phyloP scores from a whole-genome alignment of 2,113 vertebrate genomes.

The Ciconia stormi region DNA sequence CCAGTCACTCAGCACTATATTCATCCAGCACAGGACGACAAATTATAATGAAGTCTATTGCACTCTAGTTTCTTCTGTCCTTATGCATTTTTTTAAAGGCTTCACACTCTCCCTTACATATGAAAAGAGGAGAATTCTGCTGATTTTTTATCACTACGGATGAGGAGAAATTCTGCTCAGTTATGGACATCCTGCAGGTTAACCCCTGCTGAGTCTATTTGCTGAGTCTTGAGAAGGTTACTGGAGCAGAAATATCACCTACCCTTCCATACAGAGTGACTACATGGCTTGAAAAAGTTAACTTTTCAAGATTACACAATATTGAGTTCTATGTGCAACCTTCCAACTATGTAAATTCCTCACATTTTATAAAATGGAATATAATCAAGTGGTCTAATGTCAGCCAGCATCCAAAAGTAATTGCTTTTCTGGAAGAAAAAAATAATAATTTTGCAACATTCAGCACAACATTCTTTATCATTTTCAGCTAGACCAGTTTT shows the following conservation, averaged over 20 bases:
- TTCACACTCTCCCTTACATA: constrained; percentile 1
- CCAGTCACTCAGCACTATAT: constrained; percentile 29
- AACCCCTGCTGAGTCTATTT: constrained; percentile 5
- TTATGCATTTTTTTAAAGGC: constrained; percentile 28
- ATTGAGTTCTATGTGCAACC: not conserved
- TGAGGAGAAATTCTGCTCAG: constrained; percentile 13
- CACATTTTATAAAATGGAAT: not conserved
- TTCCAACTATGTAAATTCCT: constrained; percentile 34
- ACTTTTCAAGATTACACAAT: constrained; percentile 35
- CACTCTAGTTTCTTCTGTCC: not conserved
- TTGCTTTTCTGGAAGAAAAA: not conserved
- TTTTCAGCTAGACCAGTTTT: constrained; percentile 7
- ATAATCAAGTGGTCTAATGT: constrained; percentile 15
- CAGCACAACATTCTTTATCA: not conserved
- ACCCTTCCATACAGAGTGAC: not conserved
- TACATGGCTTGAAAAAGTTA: constrained; percentile 42
- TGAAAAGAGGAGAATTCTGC: constrained; percentile 49
- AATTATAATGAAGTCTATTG: constrained; percentile 18
- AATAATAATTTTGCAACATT: not conserved
- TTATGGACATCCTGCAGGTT: constrained; percentile 29
- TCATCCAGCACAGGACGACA: constrained; percentile 32
- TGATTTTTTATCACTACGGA: not conserved
- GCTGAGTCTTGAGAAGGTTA: constrained; percentile 41
- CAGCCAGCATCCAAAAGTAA: constrained; percentile 7
- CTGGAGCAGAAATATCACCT: constrained; percentile 43